Base-by-base conservation (phyloP, 2,113 vertebrate species). In the Tenrec ecaudatus region DNA sequence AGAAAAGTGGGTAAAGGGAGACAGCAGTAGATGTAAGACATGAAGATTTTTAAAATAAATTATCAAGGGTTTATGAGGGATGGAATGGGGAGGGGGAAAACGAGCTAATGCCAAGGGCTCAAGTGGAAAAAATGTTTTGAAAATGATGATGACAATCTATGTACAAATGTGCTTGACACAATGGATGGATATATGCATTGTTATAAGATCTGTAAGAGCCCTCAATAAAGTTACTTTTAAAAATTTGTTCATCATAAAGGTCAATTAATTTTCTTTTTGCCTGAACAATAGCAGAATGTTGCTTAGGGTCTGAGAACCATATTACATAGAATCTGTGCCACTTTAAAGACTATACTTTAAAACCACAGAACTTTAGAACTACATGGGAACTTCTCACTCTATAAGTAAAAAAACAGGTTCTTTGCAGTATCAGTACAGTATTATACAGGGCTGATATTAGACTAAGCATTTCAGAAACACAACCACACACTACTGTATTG, bases 401-500 rank as follows among this genome's bases (percentile, higher is more conserved):
- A 29, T 53, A 95, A 79, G 80, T 22, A 5, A 92, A 7, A 66
- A 71, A 43, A 57, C 38, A 57, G 29, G 36, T 88, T 23, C 7
- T 40, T 80, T 23, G 68, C 33, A 64, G 68, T 38, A 64, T 73
- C 3, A 53, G 16, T 47, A 69, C 9, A n/a, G 22, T 17, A 73
- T 47, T 33, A 83, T 15, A 80, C 3, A 86, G 31, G 58, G 40
- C 58, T 68, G 38, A 68, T 75, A 33, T 36, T 33, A 90, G 29
- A 85, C 0, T 9, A 27, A 47, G 22, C 36, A 5, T 73, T 86
- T 40, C 53, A 66, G 78, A 43, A 77, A 77, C 31, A 27, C n/a
- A 69, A 25, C 64, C 3, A 66, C 73, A 17, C 2, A 0, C 12
- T n/a, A 2, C 16, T 3, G 1, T 4, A 23, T 19, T 47, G 19